A percentile compares a stretch with the other conserved stretches of the same genome.
Conservation (phyloP, 2,797 vertebrate genomes). For the Serranus cabrilla region DNA sequence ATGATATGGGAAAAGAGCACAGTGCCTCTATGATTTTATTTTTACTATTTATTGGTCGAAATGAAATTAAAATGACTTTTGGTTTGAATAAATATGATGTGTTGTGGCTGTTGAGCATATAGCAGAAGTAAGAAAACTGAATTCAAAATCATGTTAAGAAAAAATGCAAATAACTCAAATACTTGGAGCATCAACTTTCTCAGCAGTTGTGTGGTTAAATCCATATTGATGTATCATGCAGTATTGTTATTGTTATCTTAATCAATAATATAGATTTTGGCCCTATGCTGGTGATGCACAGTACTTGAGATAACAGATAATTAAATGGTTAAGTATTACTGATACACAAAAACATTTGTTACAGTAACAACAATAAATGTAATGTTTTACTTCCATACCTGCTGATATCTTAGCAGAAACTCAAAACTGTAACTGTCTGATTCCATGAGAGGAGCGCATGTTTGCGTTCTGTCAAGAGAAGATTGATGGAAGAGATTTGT, state of each 20-base stretch:
- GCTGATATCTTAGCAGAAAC: neutral
- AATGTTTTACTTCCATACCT: neutral
- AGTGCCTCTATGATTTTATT: neutral
- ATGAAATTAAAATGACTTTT: neutral
- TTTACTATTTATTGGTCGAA: neutral
- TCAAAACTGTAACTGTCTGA: neutral
- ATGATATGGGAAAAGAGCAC: neutral
- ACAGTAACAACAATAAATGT: neutral
- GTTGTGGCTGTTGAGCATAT: too few species aligned
- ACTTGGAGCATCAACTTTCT: too few species aligned
- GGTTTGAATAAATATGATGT: neutral
- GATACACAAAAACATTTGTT: too few species aligned
- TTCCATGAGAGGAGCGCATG: neutral
- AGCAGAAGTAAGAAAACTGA: neutral
- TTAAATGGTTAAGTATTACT: too few species aligned
- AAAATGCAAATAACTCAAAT: neutral
- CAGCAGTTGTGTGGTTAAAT: neutral
- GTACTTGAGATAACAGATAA: too few species aligned
- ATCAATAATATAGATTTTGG: too few species aligned
- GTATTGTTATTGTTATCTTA: too few species aligned
- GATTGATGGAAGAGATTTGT: slow-evolving; percentile 35
- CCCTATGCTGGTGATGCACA: neutral
- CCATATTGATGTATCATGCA: neutral
- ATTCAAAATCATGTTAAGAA: neutral
- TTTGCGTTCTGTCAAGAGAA: slow-evolving; percentile 25